Percentiles rank a stretch among this genome's conserved stretches.
Conservation (phyloP, 2,888 invertebrate genomes). For the Tetanocera ferruginea region DNA sequence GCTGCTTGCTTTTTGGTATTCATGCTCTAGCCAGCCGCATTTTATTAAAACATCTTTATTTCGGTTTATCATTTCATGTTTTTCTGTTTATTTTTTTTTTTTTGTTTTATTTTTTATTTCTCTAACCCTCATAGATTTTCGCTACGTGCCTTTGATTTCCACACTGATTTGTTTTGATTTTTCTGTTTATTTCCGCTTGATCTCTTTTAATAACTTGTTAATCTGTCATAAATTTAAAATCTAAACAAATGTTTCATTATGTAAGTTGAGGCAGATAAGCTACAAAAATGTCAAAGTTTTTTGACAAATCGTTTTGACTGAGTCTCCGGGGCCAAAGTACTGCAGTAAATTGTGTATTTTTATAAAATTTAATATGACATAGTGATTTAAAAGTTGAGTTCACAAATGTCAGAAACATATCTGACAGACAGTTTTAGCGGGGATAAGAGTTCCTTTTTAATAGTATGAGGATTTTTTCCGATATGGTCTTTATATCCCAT, state of each 20-base stretch:
- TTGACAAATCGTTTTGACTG: background rate
- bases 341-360: background rate
- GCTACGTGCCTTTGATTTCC: background rate
- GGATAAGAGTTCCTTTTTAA: too few relatives aligned
- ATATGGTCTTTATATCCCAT: too few relatives aligned
- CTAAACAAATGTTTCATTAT: background rate
- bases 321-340: background rate
- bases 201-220: conserved; percentile 14
- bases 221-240: conserved; percentile 7
- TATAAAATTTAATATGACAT: too few relatives aligned
- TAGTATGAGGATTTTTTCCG: too few relatives aligned
- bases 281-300: background rate
- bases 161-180: background rate
- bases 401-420: too few relatives aligned
- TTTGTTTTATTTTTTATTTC: background rate
- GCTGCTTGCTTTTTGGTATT: too few relatives aligned
- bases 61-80: too few relatives aligned
- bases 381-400: too few relatives aligned
- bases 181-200: background rate
- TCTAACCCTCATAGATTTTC: background rate
- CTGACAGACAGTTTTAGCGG: background rate
- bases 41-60: too few relatives aligned
- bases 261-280: background rate
- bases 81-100: background rate
- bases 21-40: too few relatives aligned